A percentile compares a stretch with the other conserved stretches of the same genome.
Evolutionary conservation across 2,113 vertebrate species (phyloP).

Genomic region (Eptesicus fuscus): DNA sequence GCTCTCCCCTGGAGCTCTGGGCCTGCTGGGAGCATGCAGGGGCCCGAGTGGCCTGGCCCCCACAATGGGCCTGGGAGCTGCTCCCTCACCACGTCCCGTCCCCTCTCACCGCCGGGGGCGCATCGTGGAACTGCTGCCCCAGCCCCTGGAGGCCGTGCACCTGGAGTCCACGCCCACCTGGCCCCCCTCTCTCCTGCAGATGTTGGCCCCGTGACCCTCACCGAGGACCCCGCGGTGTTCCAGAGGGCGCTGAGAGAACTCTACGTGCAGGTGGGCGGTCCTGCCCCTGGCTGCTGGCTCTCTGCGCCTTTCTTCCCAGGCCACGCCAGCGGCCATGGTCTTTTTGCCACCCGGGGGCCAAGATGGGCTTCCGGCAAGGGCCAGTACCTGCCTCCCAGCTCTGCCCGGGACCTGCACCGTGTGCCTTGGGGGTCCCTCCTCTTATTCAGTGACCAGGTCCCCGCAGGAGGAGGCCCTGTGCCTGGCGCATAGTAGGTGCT

Average conservation of each 20-base stretch:
- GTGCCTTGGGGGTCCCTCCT: background rate
- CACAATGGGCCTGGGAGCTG: background rate
- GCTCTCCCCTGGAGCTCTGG: background rate
- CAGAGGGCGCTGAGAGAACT: slow-evolving; percentile 91
- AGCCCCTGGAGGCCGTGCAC: rapidly evolving
- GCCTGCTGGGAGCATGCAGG: background rate
- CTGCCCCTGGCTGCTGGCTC: background rate
- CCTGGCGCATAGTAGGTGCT: background rate
- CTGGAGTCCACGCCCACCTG: background rate
- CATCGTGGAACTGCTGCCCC: rapidly evolving
- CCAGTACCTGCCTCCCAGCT: background rate
- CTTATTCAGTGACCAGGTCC: background rate
- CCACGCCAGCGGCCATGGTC: background rate
- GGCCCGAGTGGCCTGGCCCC: background rate
- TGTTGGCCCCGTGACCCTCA: slow-evolving; percentile 92
- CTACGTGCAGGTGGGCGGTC: slow-evolving; percentile 89
- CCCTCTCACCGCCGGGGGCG: background rate
- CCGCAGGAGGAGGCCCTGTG: background rate
- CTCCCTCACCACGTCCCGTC: background rate
- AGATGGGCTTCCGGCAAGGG: background rate
- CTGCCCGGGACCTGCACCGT: background rate
- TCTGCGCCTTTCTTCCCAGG: background rate
- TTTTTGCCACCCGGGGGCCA: too few relatives aligned
- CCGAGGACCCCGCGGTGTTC: slow-evolving; percentile 88
- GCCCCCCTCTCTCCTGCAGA: slow-evolving; percentile 78